Evolutionary conservation across 2,113 vertebrate species (phyloP), one percentile per base, ranked within the genome.

Genomic region (Clinocottus analis): DNA sequence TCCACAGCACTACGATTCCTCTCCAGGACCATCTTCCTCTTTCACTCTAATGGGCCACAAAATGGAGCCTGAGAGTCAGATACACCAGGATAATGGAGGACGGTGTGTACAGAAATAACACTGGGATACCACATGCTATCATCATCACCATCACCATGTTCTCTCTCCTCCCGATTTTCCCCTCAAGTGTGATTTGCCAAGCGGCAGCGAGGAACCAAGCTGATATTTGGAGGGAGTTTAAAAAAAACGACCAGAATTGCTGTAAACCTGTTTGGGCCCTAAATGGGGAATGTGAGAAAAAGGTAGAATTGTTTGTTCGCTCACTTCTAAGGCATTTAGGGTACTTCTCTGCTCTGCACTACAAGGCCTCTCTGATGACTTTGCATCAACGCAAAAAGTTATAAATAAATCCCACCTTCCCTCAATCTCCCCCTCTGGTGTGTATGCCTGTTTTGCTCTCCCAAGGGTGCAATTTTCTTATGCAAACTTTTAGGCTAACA

Each of bases 401-500:
- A 87, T 89, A 90, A 93, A 93, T 92, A 91, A 56, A 84, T 82
- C 51, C 82, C 67, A 56, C 79, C 84, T 83, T 85, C 79, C 80
- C 88, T 66, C 74, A 39, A 13, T 72, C 58, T 68, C 35, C 70
- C 77, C 81, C 68, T 45, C 62, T 56, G 39, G 77, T 43, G 77
- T 43, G 60, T 69, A 77, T 77, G 64, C 87, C 89, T 83, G 49
- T 85, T 87, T 82, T 79, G 56, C 66, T 60, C 75, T 92, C 90
- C 91, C 91, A 86, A 81, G 92, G 91, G 91, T 89, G 77, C 90
- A 91, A 89, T 94, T 93, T 93, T 84, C 83, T 73, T 66, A 29
- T 80, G 84, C 78, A 91, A 93, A 91, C 90, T 91, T 93, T 92
- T 87, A 90, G 85, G 87, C 88, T 90, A 91, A 91, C 88, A 92